phyloP scores from a whole-genome alignment of 2,113 vertebrate species.

The Poeciliopsis turrubarensis region DNA sequence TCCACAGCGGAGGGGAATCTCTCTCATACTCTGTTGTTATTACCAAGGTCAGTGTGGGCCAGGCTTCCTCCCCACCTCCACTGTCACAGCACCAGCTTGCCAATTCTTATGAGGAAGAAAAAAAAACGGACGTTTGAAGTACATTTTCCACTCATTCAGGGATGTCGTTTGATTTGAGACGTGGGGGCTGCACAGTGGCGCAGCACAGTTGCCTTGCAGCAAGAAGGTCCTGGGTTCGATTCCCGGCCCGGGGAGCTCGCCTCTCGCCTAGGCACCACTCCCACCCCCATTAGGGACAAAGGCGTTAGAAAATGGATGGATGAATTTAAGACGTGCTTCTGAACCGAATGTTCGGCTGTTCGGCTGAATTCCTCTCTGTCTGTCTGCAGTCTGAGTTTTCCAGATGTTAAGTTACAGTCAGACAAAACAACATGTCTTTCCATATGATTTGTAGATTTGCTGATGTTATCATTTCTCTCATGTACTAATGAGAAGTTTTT shows the following conservation, averaged over 20 bases:
- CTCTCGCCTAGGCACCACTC: too few relatives aligned
- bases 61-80: slow-evolving; percentile 25
- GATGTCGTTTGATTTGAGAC: slow-evolving; percentile 45
- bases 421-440: slow-evolving; percentile 44
- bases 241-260: too few relatives aligned
- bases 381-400: slow-evolving; percentile 21
- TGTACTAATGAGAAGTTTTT: slow-evolving; percentile 31
- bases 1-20: slow-evolving; percentile 35
- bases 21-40: slow-evolving; percentile 33
- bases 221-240: too few relatives aligned
- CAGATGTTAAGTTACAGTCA: slow-evolving; percentile 58
- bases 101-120: slow-evolving; percentile 6
- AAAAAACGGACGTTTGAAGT: slow-evolving; percentile 7
- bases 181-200: background rate
- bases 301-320: too few relatives aligned
- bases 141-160: background rate
- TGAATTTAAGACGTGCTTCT: slow-evolving; percentile 25
- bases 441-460: slow-evolving; percentile 7
- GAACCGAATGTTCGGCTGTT: slow-evolving; percentile 37
- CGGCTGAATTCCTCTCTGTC: background rate
- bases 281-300: too few relatives aligned
- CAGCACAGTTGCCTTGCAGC: too few relatives aligned
- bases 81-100: slow-evolving; percentile 6
- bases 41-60: slow-evolving; percentile 56
- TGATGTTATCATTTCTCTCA: slow-evolving; percentile 49